Evolutionary conservation across 2,797 vertebrate genomes (phyloP), one percentile per base, ranked within the genome.

Genomic region (Coendou prehensilis): DNA sequence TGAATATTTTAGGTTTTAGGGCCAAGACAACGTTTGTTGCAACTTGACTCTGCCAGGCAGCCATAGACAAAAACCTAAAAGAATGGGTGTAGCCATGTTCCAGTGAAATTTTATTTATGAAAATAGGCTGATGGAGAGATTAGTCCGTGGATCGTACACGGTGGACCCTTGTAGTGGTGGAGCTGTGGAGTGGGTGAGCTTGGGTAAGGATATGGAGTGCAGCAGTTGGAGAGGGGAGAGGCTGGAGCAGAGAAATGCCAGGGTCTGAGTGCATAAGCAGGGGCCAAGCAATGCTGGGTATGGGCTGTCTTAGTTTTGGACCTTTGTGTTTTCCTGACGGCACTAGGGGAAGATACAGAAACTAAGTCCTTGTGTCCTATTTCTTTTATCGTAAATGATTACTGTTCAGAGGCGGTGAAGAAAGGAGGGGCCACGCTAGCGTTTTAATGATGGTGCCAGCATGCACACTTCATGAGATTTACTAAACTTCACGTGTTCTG

Each of bases 21-120:
- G 30, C 0, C 23, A 86, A 22, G n/a, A 11, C 4, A 20, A 2
- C 56, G 45, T 80, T 15, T 59, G 17, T 15, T 33, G 23, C 22
- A 37, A 59, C 7, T 64, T 30, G 1, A 75, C 30, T 86, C 33
- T 80, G 1, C 15, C 9, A 28, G 15, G 37, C 2, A 79, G 57
- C 61, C 61, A 73, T 61, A 26, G 41, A 83, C 28, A 45, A 75
- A 78, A 84, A 64, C 52, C n/a, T 64, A 50, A 54, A 90, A 30
- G 80, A 93, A n/a, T 22, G 28, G 15, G 11, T 52, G 10, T 75
- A 11, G 3, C 71, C 57, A 2, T 64, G 47, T 52, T 71, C 79
- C 17, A 57, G n/a, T 82, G 93, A 95, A 90, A 75, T 13, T 73
- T 87, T 82, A 67, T 54, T 93, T 54, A 73, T 59, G 52, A 78